These are phyloP conservation scores for Schizopygopsis pylzovi DNA, from an alignment of 2,797 vertebrate species.

Conservation along the genomic window DNA sequence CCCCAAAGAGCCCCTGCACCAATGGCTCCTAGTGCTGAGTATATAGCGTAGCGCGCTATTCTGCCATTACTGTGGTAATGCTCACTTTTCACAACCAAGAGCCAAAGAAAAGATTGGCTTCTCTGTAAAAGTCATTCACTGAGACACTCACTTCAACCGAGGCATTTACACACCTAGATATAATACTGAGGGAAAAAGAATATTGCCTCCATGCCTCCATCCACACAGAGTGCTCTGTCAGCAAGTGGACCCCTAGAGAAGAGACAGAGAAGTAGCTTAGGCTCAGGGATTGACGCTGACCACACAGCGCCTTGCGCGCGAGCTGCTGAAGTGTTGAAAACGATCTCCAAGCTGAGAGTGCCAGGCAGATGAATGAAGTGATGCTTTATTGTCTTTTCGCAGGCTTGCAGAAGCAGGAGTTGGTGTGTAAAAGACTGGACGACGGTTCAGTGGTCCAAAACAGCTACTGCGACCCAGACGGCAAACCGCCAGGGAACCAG, in stretches of 20 bases:
- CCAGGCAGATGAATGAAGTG: slow-evolving; percentile 22
- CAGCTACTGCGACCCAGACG: slow-evolving; percentile 94
- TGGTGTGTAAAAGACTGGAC: slow-evolving; percentile 94
- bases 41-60: slow-evolving; percentile 33
- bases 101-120: slow-evolving; percentile 79
- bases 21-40: slow-evolving; percentile 32
- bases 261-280: slow-evolving; percentile 37
- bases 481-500: slow-evolving; percentile 94
- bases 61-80: slow-evolving; percentile 73
- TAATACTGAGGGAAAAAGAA: slow-evolving; percentile 71
- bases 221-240: slow-evolving; percentile 60
- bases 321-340: slow-evolving; percentile 39
- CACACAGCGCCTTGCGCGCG: slow-evolving; percentile 23
- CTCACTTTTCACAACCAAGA: slow-evolving; percentile 66
- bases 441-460: slow-evolving; percentile 96
- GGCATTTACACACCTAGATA: slow-evolving; percentile 77
- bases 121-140: slow-evolving; percentile 80
- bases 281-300: slow-evolving; percentile 21
- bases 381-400: slow-evolving; percentile 38
- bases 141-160: slow-evolving; percentile 75
- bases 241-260: slow-evolving; percentile 50
- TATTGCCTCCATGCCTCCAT: slow-evolving; percentile 62
- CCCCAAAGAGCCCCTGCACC: slow-evolving; percentile 16
- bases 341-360: not conserved
- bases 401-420: slow-evolving; percentile 95